phyloP scores from a whole-genome alignment of 2,797 vertebrate species.

The Tenualosa thibaudeaui region DNA sequence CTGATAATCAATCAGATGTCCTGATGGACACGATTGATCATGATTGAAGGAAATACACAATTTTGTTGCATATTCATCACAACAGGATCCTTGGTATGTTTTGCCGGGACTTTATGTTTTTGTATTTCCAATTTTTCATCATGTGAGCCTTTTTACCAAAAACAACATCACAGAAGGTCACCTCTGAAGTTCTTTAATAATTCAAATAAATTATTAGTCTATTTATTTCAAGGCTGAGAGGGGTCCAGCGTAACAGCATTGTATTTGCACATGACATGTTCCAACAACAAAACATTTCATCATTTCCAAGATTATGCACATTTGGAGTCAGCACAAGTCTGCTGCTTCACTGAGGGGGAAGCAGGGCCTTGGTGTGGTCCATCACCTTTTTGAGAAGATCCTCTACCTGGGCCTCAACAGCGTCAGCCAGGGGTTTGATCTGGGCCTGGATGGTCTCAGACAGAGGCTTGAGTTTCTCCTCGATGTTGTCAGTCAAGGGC shows the following conservation, averaged over 20 bases:
- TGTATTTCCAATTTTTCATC: no score
- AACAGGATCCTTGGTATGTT: no score
- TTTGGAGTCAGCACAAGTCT: not conserved
- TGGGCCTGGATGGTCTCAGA: slow-evolving; percentile 55
- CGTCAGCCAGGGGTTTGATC: slow-evolving; percentile 57
- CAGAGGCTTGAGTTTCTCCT: slow-evolving; percentile 53
- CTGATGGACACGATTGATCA: no score
- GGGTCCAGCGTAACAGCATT: slow-evolving; percentile 27
- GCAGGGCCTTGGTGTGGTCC: slow-evolving; percentile 63
- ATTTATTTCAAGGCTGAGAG: not conserved
- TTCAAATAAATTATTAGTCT: slow-evolving; percentile 36
- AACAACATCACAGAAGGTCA: not conserved
- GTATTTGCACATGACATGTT: not conserved
- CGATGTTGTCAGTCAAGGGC: slow-evolving; percentile 54
- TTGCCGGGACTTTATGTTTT: no score
- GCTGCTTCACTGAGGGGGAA: slow-evolving; percentile 58
- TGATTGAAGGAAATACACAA: no score
- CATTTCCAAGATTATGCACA: not conserved
- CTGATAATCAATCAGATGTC: no score
- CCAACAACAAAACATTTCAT: not conserved
- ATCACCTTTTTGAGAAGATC: slow-evolving; percentile 59
- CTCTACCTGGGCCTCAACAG: slow-evolving; percentile 52
- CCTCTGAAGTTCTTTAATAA: slow-evolving; percentile 56
- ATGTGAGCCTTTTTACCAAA: no score
- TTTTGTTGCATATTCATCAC: no score